A percentile compares a stretch with the other conserved stretches of the same genome.
Evolutionary conservation across 1,140 invertebrate genomes (phyloP).

Genomic region (Coenobita brevimanus): DNA sequence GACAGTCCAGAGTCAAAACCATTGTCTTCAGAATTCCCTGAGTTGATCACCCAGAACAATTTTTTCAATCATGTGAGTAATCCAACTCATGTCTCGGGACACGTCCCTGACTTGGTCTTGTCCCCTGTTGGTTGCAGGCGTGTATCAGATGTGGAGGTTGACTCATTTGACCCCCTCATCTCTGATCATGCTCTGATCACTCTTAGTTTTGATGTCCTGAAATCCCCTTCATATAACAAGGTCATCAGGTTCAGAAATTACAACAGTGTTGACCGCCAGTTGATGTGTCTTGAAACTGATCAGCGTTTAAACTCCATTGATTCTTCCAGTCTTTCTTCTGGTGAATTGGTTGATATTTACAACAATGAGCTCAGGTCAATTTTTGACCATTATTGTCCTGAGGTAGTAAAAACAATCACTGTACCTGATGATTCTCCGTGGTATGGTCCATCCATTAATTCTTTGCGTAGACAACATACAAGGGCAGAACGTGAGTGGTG

Average conservation of each 20-base stretch:
- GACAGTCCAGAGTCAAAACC: no score
- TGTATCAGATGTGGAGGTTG: no score
- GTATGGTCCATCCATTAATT: neutral
- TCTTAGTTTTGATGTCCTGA: no score
- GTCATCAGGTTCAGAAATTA: neutral
- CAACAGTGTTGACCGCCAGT: neutral
- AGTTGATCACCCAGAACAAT: no score
- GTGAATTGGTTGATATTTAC: neutral
- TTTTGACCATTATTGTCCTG: neutral
- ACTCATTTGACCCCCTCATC: no score
- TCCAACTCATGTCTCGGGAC: no score
- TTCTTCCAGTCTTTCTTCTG: neutral
- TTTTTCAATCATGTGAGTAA: no score
- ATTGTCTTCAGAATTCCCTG: no score
- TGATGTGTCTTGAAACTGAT: neutral
- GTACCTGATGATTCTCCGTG: neutral
- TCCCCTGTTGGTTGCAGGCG: no score
- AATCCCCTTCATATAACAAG: no score
- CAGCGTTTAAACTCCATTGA: neutral
- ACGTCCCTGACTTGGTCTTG: no score
- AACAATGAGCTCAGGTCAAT: neutral
- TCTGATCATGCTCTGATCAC: no score
- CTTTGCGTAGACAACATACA: neutral
- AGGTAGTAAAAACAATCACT: neutral
- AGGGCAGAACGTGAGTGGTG: constrained; percentile 8